These are phyloP conservation scores for Chascanopsetta lugubris DNA, from an alignment of 2,113 vertebrate species.

Conservation along the genomic window DNA sequence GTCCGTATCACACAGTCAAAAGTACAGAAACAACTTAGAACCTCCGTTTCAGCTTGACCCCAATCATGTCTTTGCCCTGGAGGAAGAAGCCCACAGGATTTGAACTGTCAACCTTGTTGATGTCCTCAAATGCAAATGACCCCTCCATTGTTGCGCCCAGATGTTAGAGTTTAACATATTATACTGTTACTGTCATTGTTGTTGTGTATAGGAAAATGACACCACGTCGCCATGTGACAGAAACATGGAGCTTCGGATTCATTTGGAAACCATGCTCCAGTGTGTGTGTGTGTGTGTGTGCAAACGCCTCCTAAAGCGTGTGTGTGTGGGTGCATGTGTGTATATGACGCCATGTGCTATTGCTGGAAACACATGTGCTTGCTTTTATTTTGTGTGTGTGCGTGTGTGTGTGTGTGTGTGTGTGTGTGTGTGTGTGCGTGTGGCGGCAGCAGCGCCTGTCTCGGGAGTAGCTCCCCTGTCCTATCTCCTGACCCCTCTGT, in stretches of 20 bases:
- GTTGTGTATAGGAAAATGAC: conserved; percentile 16
- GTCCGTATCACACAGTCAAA: conserved; percentile 3
- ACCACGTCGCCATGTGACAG: not conserved
- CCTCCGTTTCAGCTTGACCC: no score
- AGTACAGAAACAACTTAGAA: not conserved
- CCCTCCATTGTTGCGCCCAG: no score
- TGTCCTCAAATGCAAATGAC: not conserved
- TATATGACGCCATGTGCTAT: conserved; percentile 12
- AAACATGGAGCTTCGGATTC: not conserved
- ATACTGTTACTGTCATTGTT: conserved; percentile 1
- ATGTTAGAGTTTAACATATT: conserved; percentile 4
- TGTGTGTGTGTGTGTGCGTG: conserved; percentile 53
- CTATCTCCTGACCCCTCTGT: conserved; percentile 86
- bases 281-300: conserved; percentile 14
- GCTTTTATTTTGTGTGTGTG: conserved; percentile 27
- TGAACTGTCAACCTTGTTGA: not conserved
- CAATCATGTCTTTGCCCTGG: not conserved
- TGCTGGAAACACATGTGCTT: conserved; percentile 44
- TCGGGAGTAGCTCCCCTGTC: conserved; percentile 74
- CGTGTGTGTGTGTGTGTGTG: conserved; percentile 31
- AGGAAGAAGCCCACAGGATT: not conserved
- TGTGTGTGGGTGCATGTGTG: not conserved
- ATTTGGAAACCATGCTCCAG: conserved; percentile 2
- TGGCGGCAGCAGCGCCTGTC: conserved; percentile 65
- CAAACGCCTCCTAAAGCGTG: not conserved